Conservation (phyloP, 2,888 invertebrate genomes). For the Drosophila falleni region DNA sequence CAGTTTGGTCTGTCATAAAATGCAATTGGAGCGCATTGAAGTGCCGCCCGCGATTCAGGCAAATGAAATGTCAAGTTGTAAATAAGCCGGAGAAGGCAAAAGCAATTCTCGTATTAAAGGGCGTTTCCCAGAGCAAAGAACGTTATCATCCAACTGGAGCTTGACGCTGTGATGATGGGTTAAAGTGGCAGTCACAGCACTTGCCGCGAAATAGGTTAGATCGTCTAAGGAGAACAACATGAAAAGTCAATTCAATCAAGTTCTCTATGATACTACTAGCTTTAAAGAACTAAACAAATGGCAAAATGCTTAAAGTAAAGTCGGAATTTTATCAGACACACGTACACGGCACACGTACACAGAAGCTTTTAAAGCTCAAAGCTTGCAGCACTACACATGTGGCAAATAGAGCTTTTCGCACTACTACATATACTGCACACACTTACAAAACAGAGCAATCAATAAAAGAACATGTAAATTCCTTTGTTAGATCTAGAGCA, state of each 20-base stretch:
- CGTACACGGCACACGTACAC: not conserved
- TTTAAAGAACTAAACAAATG: not conserved
- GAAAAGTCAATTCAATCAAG: constrained; percentile 2
- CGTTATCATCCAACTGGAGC: constrained; percentile 16
- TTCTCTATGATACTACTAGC: not conserved
- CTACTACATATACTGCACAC: not conserved
- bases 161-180: constrained; percentile 7
- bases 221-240: not conserved
- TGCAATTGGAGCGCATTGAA: constrained; percentile 79
- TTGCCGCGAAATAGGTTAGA: constrained; percentile 10
- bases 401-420: not conserved
- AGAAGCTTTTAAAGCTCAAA: not conserved
- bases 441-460: not conserved
- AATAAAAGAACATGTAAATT: constrained; percentile 1
- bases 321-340: not conserved
- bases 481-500: constrained; percentile 2
- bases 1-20: constrained; percentile 79
- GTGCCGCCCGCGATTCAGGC: constrained; percentile 64
- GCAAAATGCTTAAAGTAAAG: not conserved
- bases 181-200: constrained; percentile 6
- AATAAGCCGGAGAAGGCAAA: constrained; percentile 50
- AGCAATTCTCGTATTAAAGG: constrained; percentile 22
- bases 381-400: not conserved
- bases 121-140: constrained; percentile 5
- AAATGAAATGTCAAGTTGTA: constrained; percentile 78